These are phyloP conservation scores for Pipistrellus kuhlii DNA, from an alignment of 2,797 vertebrate species.

Conservation along the genomic window DNA sequence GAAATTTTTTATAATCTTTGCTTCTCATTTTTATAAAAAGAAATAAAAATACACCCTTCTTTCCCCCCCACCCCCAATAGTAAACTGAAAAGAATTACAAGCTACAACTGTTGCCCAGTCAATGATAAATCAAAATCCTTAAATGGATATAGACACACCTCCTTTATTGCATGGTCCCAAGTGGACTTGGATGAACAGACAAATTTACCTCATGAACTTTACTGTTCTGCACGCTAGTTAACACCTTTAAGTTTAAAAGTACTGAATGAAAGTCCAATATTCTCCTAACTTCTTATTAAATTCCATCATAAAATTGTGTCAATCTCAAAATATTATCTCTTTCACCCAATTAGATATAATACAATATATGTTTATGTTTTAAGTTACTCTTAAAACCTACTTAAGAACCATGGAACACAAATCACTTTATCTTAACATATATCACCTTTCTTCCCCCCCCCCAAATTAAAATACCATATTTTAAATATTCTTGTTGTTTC, in stretches of 20 bases:
- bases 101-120: slow-evolving; percentile 55
- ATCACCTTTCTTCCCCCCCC: background rate
- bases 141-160: background rate
- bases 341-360: background rate
- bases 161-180: slow-evolving; percentile 19
- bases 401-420: slow-evolving; percentile 34
- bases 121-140: slow-evolving; percentile 63
- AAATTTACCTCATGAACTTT: slow-evolving; percentile 18
- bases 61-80: background rate
- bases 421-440: slow-evolving; percentile 56
- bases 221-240: slow-evolving; percentile 3
- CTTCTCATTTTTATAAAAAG: slow-evolving; percentile 53
- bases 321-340: slow-evolving; percentile 60
- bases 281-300: slow-evolving; percentile 26
- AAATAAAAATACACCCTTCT: slow-evolving; percentile 20
- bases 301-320: slow-evolving; percentile 20
- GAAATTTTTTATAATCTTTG: slow-evolving; percentile 65
- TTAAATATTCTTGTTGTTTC: slow-evolving; percentile 11
- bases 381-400: slow-evolving; percentile 19
- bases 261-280: background rate
- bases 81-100: slow-evolving; percentile 59
- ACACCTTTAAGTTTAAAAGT: slow-evolving; percentile 10
- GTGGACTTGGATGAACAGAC: background rate
- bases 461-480: slow-evolving; percentile 15
- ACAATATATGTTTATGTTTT: background rate